Evolutionary conservation across 2,113 vertebrate genomes (phyloP), one percentile per base, ranked within the genome.

Genomic region (Castor canadensis): DNA sequence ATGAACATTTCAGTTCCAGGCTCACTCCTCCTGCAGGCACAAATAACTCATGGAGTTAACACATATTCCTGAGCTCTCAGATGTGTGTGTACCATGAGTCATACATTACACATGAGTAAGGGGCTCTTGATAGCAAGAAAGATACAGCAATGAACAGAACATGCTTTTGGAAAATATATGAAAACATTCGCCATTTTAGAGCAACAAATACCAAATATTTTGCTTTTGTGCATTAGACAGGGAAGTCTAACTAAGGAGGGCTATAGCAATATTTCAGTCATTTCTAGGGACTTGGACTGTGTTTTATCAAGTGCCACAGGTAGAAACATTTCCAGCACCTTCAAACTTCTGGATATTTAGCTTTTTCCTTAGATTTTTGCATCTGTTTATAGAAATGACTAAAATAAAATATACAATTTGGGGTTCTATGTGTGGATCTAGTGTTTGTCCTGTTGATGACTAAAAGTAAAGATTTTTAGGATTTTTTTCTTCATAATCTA

Each of bases 341-440:
- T 81, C 45, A 76, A 76, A 91, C 10, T 72, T 87, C 22, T 83
- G 58, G 67, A 90, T 81, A 73, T 40, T 80, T 86, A 85, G 43
- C 35, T 80, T 30, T 94, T 9, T 77, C 85, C 40, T 11, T 94
- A 82, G 67, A 52, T 77, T 87, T 82, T n/a, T 95, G 30, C 83
- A 49, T 56, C 35, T 71, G 47, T 88, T 96, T 83, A 52, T 56
- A 73, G 47, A 30, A 43, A 77, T 86, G n/a, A 58, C n/a, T 60
- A 52, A 72, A 5, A 58, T 52, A 66, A 85, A 95, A 77, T 30
- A 69, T 15, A 12, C 30, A 32, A 9, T 52, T 86, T 91, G 64
- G 32, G 28, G 82, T 91, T 81, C 89, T 83, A 40, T 58, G 5
- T 47, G 3, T 67, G 43, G 40, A 82, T 56, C 15, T 94, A 93